These are phyloP conservation scores for Odobenus rosmarus DNA, from an alignment of 2,113 vertebrate species.

Conservation along the genomic window DNA sequence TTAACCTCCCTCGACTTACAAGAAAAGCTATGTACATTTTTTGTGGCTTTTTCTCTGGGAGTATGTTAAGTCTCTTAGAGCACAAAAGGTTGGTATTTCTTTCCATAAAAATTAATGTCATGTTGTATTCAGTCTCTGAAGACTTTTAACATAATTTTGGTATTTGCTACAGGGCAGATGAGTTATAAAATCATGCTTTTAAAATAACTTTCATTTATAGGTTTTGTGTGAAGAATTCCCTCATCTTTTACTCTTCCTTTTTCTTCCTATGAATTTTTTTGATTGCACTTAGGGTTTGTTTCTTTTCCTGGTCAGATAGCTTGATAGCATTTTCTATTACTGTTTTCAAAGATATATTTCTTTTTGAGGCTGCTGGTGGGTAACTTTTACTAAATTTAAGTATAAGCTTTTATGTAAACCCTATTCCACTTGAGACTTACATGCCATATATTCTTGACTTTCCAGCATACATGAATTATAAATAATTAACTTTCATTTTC, in stretches of 20 bases:
- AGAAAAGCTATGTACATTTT: neutral
- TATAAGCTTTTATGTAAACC: neutral
- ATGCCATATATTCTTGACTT: neutral
- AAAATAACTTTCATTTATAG: constrained; percentile 34
- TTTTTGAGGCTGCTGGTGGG: neutral
- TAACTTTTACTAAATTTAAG: constrained; percentile 47
- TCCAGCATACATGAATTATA: constrained; percentile 21
- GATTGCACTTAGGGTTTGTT: neutral
- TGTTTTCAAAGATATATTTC: constrained; percentile 50
- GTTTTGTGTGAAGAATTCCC: constrained; percentile 33
- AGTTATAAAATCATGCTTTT: constrained; percentile 60
- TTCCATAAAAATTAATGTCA: constrained; percentile 50
- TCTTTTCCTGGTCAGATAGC: constrained; percentile 36
- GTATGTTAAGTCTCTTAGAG: neutral
- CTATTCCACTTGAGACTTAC: neutral
- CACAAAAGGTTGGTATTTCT: neutral
- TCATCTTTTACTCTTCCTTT: constrained; percentile 39
- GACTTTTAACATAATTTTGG: constrained; percentile 52
- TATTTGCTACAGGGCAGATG: constrained; percentile 58
- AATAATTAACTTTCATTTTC: constrained; percentile 17
- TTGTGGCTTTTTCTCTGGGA: neutral
- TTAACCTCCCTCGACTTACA: neutral
- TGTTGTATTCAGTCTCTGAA: constrained; percentile 37
- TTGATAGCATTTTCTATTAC: neutral
- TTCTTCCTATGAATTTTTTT: constrained; percentile 44